Evolutionary conservation across 2,888 invertebrate species (phyloP).

Genomic region (Loripinus fragilis): DNA sequence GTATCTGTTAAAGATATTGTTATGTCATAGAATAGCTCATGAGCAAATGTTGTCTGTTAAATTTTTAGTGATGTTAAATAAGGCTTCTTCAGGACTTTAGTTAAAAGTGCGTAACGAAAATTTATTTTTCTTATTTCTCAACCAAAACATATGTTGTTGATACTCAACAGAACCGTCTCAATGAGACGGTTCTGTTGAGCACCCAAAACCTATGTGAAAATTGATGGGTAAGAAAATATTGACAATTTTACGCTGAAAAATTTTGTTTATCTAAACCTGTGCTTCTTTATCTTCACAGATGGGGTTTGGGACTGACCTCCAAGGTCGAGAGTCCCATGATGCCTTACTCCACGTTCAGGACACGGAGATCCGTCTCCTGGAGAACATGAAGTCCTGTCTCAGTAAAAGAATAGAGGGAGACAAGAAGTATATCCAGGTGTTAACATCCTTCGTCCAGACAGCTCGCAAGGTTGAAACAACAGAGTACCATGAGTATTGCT

Average conservation of each 20-base stretch:
- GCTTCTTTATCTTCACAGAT: conserved; percentile 69
- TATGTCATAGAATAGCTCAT: background rate
- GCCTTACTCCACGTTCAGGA: conserved; percentile 95
- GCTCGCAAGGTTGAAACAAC: conserved; percentile 76
- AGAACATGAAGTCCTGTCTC: conserved; percentile 94
- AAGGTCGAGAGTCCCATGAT: conserved; percentile 95
- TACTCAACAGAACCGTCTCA: too few relatives aligned
- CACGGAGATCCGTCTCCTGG: conserved; percentile 95
- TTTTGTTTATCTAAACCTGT: too few relatives aligned
- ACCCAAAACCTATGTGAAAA: too few relatives aligned
- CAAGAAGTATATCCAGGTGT: conserved; percentile 93
- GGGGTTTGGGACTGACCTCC: conserved; percentile 92
- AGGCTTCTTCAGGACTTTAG: too few relatives aligned
- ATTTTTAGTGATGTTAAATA: too few relatives aligned
- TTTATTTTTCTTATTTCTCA: too few relatives aligned
- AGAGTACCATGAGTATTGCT: conserved; percentile 74
- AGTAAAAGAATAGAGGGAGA: conserved; percentile 94
- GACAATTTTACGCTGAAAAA: too few relatives aligned
- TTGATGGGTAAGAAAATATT: too few relatives aligned
- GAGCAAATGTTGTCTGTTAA: too few relatives aligned
- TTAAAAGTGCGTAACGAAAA: too few relatives aligned
- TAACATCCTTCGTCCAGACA: conserved; percentile 84
- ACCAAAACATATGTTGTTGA: too few relatives aligned
- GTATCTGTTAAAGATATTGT: background rate
- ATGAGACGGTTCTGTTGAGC: too few relatives aligned